These are phyloP conservation scores for Melanotaenia boesemani DNA, from an alignment of 2,797 vertebrate species.

Conservation along the genomic window DNA sequence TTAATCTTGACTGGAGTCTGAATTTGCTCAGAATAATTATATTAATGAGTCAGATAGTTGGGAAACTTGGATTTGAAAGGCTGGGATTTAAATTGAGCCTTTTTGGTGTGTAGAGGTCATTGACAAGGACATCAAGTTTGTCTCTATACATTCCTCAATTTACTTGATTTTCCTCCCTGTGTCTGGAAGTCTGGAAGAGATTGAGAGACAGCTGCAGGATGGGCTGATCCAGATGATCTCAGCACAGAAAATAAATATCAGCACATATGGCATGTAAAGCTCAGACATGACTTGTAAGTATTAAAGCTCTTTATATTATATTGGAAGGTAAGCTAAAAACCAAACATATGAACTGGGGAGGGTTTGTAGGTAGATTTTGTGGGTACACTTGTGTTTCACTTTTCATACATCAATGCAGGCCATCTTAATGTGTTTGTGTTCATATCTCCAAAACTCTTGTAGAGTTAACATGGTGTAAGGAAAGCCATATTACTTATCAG, in stretches of 20 bases:
- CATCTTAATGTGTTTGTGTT: background rate
- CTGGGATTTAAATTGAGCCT: background rate
- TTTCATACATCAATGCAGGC: background rate
- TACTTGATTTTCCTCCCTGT: conserved; percentile 8
- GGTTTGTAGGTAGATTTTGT: background rate
- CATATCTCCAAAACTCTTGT: background rate
- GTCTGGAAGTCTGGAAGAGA: conserved; percentile 43
- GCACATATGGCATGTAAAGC: conserved; percentile 57
- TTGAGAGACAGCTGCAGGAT: conserved; percentile 57
- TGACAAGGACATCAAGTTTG: conserved; percentile 1
- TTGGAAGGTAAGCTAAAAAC: conserved; percentile 13
- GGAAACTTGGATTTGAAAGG: background rate
- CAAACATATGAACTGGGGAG: background rate
- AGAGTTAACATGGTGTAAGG: background rate
- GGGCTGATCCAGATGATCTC: conserved; percentile 53
- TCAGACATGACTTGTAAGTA: conserved; percentile 32
- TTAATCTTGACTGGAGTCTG: background rate
- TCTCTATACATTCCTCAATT: conserved; percentile 8
- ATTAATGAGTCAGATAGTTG: conserved; percentile 2
- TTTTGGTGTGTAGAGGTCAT: background rate
- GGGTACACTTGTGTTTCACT: background rate
- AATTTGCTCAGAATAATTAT: background rate
- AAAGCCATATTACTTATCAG: background rate
- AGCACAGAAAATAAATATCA: conserved; percentile 28
- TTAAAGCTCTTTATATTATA: conserved; percentile 38